Evolutionary conservation across 2,113 vertebrate species (phyloP).

Genomic region (Cinclus mexicanus): DNA sequence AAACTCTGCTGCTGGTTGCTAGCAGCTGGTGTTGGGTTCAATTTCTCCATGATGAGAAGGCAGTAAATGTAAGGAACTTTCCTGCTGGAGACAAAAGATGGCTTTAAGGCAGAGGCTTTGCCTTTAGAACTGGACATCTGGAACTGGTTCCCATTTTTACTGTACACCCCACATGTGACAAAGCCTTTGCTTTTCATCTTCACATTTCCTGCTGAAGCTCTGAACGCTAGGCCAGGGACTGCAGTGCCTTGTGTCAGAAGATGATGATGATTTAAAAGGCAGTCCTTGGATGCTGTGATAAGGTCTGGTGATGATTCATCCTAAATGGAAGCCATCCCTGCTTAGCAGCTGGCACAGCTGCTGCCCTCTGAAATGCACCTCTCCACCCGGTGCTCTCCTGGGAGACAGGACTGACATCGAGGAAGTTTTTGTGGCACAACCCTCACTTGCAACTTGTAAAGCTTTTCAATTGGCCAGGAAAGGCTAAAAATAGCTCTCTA

Average conservation of each 20-base stretch:
- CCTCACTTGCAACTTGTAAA: not conserved
- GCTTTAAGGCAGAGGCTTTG: not conserved
- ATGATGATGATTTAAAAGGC: not conserved
- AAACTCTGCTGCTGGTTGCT: not conserved
- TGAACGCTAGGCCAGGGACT: not conserved
- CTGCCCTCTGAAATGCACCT: not conserved
- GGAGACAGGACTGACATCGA: not conserved
- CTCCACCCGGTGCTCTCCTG: not conserved
- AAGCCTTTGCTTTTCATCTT: not conserved
- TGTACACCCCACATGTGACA: not conserved
- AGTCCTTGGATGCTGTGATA: not conserved
- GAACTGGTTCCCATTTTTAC: not conserved
- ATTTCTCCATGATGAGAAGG: not conserved
- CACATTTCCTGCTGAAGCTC: not conserved
- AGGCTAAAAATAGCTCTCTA: not conserved
- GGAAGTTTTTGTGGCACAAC: not conserved
- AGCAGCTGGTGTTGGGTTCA: not conserved
- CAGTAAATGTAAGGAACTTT: not conserved
- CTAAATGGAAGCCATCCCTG: not conserved
- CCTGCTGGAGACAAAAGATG: not conserved
- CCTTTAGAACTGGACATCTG: not conserved
- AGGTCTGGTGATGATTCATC: not conserved
- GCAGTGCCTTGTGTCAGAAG: not conserved
- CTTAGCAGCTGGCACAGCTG: not conserved
- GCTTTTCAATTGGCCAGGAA: not conserved